phyloP scores from a whole-genome alignment of 2,113 vertebrate species.

The Rhinogobius similis region DNA sequence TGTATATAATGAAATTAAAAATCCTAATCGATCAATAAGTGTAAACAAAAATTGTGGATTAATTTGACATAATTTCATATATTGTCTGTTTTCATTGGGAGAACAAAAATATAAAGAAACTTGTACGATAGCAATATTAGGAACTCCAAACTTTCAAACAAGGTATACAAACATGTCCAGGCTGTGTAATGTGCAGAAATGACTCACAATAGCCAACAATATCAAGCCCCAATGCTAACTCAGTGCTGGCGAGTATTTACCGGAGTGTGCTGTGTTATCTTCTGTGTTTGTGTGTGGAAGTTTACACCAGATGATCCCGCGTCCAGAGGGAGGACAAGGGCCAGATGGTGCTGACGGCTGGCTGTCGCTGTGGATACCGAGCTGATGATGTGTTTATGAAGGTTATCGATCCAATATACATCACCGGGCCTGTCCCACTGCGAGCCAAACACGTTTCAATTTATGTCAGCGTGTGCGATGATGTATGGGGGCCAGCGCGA shows the following conservation, averaged over 20 bases:
- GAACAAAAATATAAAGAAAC: too few species aligned
- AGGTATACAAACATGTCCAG: too few species aligned
- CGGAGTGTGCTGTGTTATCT: conserved; percentile 23
- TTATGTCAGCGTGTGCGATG: conserved; percentile 30
- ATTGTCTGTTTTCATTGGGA: too few species aligned
- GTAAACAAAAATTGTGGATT: too few species aligned
- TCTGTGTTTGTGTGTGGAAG: conserved; percentile 44
- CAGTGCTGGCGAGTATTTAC: conserved; percentile 40
- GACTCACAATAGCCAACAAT: not conserved
- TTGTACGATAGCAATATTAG: not conserved
- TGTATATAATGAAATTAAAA: too few species aligned
- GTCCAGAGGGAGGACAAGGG: conserved; percentile 52
- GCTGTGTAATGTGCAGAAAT: too few species aligned
- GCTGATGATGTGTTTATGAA: conserved; percentile 75
- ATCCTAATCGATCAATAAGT: too few species aligned
- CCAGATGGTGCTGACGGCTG: conserved; percentile 72
- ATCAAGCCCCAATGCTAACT: not conserved
- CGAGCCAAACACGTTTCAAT: conserved; percentile 38
- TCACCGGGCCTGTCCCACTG: conserved; percentile 48
- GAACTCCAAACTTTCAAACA: too few species aligned
- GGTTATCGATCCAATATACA: conserved; percentile 73
- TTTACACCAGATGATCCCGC: conserved; percentile 56
- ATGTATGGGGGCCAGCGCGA: not conserved
- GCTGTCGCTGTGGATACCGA: conserved; percentile 65
- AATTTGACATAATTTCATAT: too few species aligned